These are phyloP conservation scores for Amblyornis subalaris DNA, from an alignment of 2,113 vertebrate species.

Conservation along the genomic window DNA sequence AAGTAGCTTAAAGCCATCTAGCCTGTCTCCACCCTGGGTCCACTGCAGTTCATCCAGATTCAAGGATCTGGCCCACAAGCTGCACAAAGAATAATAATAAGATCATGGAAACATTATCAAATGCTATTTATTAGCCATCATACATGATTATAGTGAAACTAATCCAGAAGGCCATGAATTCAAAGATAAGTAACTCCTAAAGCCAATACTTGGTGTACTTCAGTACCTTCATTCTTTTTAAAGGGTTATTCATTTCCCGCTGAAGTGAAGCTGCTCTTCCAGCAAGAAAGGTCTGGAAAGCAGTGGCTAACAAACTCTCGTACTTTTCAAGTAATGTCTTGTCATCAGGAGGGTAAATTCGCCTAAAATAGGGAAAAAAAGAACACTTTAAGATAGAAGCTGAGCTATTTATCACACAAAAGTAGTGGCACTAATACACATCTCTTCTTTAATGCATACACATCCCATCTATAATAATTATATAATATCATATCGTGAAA, in stretches of 20 bases:
- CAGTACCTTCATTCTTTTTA: slow-evolving; percentile 96
- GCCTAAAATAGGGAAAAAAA: slow-evolving; percentile 67
- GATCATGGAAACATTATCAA: background rate
- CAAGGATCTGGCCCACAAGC: slow-evolving; percentile 11
- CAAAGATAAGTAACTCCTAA: background rate
- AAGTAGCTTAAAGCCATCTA: slow-evolving; percentile 35
- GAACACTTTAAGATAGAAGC: background rate
- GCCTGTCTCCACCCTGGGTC: slow-evolving; percentile 1
- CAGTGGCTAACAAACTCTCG: slow-evolving; percentile 89
- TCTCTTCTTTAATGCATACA: background rate
- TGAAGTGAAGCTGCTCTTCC: slow-evolving; percentile 96
- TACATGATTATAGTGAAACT: background rate
- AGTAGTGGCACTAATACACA: background rate
- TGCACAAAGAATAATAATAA: slow-evolving; percentile 1
- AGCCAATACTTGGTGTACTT: background rate
- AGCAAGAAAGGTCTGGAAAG: slow-evolving; percentile 98
- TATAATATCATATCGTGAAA: background rate
- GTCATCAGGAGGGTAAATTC: slow-evolving; percentile 99
- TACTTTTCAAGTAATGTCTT: slow-evolving; percentile 96
- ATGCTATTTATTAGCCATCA: background rate
- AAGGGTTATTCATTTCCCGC: slow-evolving; percentile 96
- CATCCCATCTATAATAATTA: background rate
- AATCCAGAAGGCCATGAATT: background rate
- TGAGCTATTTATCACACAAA: background rate
- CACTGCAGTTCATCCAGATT: slow-evolving; percentile 15